Evolutionary conservation across 2,797 vertebrate species (phyloP), one percentile per base, ranked within the genome.

Genomic region (Furcifer pardalis): DNA sequence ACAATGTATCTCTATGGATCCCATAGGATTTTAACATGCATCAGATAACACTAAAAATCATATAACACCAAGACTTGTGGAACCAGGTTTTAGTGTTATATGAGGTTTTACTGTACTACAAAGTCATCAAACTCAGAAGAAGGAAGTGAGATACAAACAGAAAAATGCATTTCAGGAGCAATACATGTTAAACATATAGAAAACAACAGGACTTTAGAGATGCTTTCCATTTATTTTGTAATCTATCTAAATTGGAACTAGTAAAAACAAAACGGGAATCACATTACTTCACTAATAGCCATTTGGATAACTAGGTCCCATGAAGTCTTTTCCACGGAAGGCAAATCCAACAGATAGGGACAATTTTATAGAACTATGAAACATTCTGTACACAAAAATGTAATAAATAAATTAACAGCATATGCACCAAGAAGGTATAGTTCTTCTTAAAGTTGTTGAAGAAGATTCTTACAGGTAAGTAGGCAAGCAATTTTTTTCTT

Each of bases 161-260:
- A 42, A 74, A 59, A 74, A 83, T 32, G 42, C 35, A 2, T 9
- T 9, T 17, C 27, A 86, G 77, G 30, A 85, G 66, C 79, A 87
- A n/a, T 2, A 42, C 75, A 4, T 68, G 81, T 69, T 71, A 88
- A 32, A 37, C 49, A n/a, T 25, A 35, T 76, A 80, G 66, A 15
- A 82, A 60, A 59, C 1, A 73, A 82, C 35, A 5, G 21, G 89
- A 74, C 68, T 65, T 42, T 66, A 78, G 81, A 71, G 74, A 77
- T 52, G 79, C 62, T 37, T 81, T 84, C 25, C 49, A 56, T 62
- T 81, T 84, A 63, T 81, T 37, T 8, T 87, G 62, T n/a, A 56
- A 69, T 72, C 10, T 46, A 21, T 9, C 40, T 73, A n/a, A 42
- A 40, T 60, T 44, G 37, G 56, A 6, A 3, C 6, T 73, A 21